Evolutionary conservation across 2,113 vertebrate genomes (phyloP).

Genomic region (Bufo gargarizans): DNA sequence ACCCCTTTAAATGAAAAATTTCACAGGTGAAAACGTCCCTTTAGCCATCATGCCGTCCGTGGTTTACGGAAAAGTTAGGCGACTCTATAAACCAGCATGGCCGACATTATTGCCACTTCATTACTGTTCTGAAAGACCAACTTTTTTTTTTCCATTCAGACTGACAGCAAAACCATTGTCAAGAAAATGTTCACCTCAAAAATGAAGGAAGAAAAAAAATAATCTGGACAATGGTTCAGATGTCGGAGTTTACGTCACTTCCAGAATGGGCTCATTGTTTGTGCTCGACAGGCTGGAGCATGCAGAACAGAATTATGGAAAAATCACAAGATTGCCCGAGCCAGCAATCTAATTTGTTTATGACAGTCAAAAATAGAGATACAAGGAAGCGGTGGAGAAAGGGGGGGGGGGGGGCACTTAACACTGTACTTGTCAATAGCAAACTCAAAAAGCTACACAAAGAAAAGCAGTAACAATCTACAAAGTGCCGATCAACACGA

Average conservation of each 20-base stretch:
- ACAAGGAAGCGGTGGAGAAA: not conserved
- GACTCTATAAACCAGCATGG: not conserved
- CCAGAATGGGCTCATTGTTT: conserved; percentile 29
- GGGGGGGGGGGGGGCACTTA: conserved; percentile 1
- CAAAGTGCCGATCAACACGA: not conserved
- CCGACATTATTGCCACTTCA: not conserved
- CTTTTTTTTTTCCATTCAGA: not conserved
- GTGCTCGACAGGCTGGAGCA: conserved; percentile 4
- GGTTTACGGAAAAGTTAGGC: not conserved
- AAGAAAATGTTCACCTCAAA: too few species aligned
- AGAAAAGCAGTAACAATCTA: not conserved
- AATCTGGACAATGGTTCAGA: not conserved
- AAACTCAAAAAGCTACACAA: not conserved
- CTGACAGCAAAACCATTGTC: too few species aligned
- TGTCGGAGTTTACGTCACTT: not conserved
- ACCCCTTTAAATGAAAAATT: too few species aligned
- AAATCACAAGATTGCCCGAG: conserved; percentile 27
- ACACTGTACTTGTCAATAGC: not conserved
- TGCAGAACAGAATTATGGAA: conserved; percentile 26
- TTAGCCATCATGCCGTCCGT: not conserved
- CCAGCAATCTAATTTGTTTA: conserved; percentile 14
- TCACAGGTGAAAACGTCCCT: too few species aligned
- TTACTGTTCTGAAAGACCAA: not conserved
- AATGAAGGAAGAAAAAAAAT: not conserved
- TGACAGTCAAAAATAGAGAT: conserved; percentile 15